These are phyloP conservation scores for Oreonectes daqikongensis DNA, from an alignment of 2,797 vertebrate species.

Conservation along the genomic window DNA sequence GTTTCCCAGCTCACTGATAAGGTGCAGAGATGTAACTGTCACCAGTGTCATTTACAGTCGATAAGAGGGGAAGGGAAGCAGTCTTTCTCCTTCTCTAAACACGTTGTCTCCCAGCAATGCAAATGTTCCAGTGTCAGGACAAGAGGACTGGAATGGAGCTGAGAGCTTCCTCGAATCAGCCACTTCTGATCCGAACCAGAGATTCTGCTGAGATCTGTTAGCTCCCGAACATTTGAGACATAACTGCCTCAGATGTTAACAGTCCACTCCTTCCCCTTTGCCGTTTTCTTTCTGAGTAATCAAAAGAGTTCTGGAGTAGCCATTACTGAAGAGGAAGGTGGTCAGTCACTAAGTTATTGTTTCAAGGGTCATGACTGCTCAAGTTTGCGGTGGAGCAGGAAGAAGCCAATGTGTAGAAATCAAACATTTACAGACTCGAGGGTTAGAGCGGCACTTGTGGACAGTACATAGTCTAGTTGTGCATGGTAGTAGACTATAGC, in stretches of 20 bases:
- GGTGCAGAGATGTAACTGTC: constrained; percentile 25
- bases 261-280: constrained; percentile 11
- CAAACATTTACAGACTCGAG: constrained; percentile 28
- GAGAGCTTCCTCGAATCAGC: constrained; percentile 36
- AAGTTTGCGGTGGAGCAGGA: not conserved
- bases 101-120: constrained; percentile 34
- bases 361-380: constrained; percentile 6
- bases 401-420: constrained; percentile 23
- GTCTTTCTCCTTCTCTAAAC: constrained; percentile 50
- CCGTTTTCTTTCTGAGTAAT: constrained; percentile 43
- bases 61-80: constrained; percentile 46
- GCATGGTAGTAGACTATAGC: too few species aligned
- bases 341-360: constrained; percentile 45
- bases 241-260: constrained; percentile 26
- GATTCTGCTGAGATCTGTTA: constrained; percentile 38
- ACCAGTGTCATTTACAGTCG: constrained; percentile 52
- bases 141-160: constrained; percentile 18
- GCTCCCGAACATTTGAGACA: constrained; percentile 35
- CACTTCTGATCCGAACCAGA: constrained; percentile 30
- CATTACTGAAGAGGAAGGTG: constrained; percentile 39
- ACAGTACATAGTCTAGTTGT: not conserved
- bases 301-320: constrained; percentile 19
- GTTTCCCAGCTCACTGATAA: constrained; percentile 42
- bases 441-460: constrained; percentile 2
- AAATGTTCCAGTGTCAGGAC: constrained; percentile 52